These are phyloP conservation scores for Atrichornis clamosus DNA, from an alignment of 2,113 vertebrate genomes.

Conservation along the genomic window DNA sequence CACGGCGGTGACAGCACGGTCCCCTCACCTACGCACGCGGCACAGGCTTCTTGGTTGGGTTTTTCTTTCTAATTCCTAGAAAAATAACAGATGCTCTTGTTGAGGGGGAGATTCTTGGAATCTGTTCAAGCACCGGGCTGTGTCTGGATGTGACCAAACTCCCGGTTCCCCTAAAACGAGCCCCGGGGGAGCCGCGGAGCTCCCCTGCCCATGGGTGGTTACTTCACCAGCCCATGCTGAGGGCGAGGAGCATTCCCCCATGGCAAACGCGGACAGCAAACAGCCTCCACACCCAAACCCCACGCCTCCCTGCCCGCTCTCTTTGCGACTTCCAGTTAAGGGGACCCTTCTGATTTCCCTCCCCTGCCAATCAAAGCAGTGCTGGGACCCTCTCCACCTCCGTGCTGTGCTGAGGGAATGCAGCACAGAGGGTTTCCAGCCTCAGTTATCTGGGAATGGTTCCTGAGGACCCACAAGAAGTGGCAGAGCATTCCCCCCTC, in stretches of 20 bases:
- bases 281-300: neutral
- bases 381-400: neutral
- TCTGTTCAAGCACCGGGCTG: neutral
- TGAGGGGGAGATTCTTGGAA: slow-evolving; percentile 24
- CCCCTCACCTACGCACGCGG: neutral
- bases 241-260: neutral
- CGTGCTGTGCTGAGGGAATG: fast-evolving
- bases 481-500: neutral
- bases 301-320: fast-evolving
- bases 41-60: neutral
- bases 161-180: fast-evolving
- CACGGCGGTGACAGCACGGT: neutral
- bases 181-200: fast-evolving
- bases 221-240: fast-evolving
- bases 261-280: neutral
- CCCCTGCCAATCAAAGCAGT: fast-evolving
- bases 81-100: slow-evolving; percentile 47
- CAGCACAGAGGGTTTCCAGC: neutral
- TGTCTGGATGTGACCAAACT: neutral
- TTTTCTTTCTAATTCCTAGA: neutral
- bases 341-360: neutral
- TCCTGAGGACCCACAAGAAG: neutral
- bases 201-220: neutral
- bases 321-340: neutral
- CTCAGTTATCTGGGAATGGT: neutral